Evolutionary conservation across 2,113 vertebrate species (phyloP), one percentile per base, ranked within the genome.

Genomic region (Eonycteris spelaea): DNA sequence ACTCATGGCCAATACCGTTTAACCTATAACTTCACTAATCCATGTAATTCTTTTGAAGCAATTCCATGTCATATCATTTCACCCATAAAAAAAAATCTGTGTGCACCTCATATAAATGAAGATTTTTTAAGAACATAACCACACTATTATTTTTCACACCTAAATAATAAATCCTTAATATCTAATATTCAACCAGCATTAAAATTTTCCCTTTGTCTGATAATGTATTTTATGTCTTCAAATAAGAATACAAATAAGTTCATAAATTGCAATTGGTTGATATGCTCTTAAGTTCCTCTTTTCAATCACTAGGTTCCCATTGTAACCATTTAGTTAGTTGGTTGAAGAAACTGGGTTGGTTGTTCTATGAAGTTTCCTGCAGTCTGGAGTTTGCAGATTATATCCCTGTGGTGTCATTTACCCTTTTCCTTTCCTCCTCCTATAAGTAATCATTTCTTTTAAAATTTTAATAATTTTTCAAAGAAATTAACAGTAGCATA

Each of bases 81-180:
- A 84, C 38, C 35, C 26, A 35, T 33, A 83, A 89, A 59, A 43
- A 59, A 43, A 70, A 91, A 63, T 71, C 15, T 91, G 55, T 79
- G 38, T 67, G 6, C 51, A 33, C 65, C 43, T 85, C 53, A 53
- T 92, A 65, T 33, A 82, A 21, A 51, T 38, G n/a, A 26, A 55
- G 21, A 79, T 22, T 57, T 77, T 74, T 94, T 77, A 74, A 93
- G 84, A 93, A 67, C 7, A 70, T n/a, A 71, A 48, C 26, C 19
- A 90, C 13, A 51, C 21, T 86, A 53, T 63, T 91, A 91, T 61
- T n/a, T n/a, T n/a, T n/a, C 24, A 73, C 30, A 88, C 6, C 18
- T 63, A 74, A 86, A 83, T 59, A 95, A 87, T 45, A 95, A 86
- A 70, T 84, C 22, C n/a, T 84, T 83, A 88, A 38, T 71, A 53